phyloP scores from a whole-genome alignment of 2,797 vertebrate species.

The Gouania willdenowi region DNA sequence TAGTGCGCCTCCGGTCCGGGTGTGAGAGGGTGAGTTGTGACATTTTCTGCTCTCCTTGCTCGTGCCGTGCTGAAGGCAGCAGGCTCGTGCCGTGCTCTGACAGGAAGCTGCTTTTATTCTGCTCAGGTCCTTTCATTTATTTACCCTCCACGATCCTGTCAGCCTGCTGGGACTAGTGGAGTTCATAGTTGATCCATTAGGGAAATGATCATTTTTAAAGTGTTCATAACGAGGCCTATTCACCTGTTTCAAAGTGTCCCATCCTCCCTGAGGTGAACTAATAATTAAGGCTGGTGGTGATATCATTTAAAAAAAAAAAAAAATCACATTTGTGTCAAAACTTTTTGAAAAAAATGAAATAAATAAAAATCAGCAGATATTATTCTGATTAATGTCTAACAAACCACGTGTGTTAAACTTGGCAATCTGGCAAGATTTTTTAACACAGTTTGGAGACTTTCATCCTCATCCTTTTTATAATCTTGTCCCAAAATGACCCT shows the following conservation, averaged over 20 bases:
- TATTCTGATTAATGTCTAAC: too few relatives aligned
- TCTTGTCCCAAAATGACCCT: not conserved
- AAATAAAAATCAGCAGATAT: too few relatives aligned
- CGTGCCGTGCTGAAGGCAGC: conserved; percentile 39
- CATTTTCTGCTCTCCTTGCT: conserved; percentile 25
- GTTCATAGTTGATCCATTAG: conserved; percentile 21
- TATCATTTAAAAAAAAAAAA: too few relatives aligned
- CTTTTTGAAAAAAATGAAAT: too few relatives aligned
- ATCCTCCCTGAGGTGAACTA: too few relatives aligned
- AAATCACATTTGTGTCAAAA: not conserved
- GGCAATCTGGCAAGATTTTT: not conserved
- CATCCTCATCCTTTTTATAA: not conserved
- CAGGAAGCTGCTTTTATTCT: conserved; percentile 6
- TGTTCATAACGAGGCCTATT: conserved; percentile 11
- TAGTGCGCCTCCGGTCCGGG: conserved; percentile 44
- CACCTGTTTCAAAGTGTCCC: too few relatives aligned
- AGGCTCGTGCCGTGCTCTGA: conserved; percentile 47
- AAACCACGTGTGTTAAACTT: too few relatives aligned
- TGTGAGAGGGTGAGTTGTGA: conserved; percentile 67
- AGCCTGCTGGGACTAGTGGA: too few relatives aligned
- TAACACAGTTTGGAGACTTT: not conserved
- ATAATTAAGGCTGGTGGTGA: too few relatives aligned
- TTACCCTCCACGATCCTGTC: too few relatives aligned
- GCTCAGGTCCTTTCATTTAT: too few relatives aligned
- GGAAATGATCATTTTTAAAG: too few relatives aligned